Conservation (phyloP, 2,113 vertebrate species). For the Centrocercus urophasianus region DNA sequence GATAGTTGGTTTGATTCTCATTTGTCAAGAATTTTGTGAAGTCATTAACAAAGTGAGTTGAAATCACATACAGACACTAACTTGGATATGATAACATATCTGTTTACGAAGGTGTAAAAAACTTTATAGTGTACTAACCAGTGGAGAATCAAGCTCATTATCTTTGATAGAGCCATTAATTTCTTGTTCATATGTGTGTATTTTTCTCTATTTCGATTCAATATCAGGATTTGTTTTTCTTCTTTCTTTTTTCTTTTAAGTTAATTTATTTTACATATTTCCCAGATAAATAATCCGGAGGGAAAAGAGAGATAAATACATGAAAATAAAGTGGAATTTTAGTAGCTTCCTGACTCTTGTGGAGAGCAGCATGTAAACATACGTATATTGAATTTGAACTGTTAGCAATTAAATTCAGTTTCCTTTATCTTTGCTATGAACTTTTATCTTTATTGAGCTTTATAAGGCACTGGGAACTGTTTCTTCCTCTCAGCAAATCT, state of each 20-base stretch:
- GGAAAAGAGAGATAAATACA: background rate
- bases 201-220: background rate
- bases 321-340: background rate
- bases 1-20: background rate
- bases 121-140: background rate
- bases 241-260: background rate
- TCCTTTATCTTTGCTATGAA: background rate
- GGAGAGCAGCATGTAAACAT: background rate
- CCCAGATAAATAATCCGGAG: background rate
- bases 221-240: background rate
- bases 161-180: fast-evolving
- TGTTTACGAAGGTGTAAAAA: background rate
- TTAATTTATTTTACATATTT: background rate
- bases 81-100: background rate
- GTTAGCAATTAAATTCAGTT: background rate
- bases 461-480: background rate
- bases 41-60: background rate
- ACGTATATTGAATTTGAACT: background rate
- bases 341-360: background rate
- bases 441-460: background rate
- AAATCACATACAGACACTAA: background rate
- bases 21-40: background rate
- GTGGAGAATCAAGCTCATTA: background rate
- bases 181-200: background rate
- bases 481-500: background rate